Percentiles rank a stretch among this genome's conserved stretches.
phyloP scores from a whole-genome alignment of 2,113 vertebrate species.

The Percina caprodes region DNA sequence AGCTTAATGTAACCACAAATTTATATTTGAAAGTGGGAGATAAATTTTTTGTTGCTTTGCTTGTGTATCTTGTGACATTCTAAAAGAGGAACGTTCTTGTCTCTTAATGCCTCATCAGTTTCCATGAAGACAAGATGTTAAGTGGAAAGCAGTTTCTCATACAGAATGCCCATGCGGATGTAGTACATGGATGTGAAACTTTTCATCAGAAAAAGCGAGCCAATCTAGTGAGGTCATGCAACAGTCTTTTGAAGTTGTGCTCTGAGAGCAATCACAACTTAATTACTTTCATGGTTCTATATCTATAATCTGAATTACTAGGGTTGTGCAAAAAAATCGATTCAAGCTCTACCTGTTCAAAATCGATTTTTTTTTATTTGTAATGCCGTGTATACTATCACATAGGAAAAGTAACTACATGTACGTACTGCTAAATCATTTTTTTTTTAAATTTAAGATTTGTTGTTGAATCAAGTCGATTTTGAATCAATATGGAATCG shows the following conservation, averaged over 20 bases:
- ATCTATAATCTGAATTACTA: neutral
- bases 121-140: too few species aligned
- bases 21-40: neutral
- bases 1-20: neutral
- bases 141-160: neutral
- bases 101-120: neutral
- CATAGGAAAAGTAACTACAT: too few species aligned
- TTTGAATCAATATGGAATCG: too few species aligned
- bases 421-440: too few species aligned
- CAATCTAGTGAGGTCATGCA: neutral
- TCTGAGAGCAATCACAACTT: neutral
- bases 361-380: too few species aligned
- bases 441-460: too few species aligned
- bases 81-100: slow-evolving; percentile 5
- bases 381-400: too few species aligned
- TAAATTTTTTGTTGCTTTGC: neutral
- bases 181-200: neutral
- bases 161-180: neutral
- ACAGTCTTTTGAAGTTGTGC: neutral
- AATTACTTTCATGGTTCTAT: neutral
- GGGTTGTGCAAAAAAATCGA: too few species aligned
- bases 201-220: neutral
- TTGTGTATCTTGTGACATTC: neutral
- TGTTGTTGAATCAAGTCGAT: too few species aligned
- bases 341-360: too few species aligned